A percentile compares a stretch with the other conserved stretches of the same genome.
These are phyloP conservation scores for Rhombomys opimus DNA, from an alignment of 2,113 vertebrate genomes.

Conservation along the genomic window DNA sequence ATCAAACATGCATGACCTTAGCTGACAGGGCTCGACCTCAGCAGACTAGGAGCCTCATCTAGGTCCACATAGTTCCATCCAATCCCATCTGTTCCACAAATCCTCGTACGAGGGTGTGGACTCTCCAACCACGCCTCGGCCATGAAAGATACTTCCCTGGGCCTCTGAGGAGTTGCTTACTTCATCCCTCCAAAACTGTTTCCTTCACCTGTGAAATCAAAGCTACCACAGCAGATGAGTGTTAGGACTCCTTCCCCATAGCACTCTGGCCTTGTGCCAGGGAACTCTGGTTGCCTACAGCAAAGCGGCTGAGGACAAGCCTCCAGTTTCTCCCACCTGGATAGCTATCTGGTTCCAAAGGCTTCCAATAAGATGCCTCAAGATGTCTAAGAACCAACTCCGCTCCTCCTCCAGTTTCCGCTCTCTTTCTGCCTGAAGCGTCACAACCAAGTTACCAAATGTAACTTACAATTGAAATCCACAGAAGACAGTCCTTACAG, in stretches of 20 bases:
- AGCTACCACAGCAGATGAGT: background rate
- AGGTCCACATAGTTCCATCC: background rate
- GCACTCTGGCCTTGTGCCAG: background rate
- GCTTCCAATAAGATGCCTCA: background rate
- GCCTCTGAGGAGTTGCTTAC: background rate
- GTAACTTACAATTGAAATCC: background rate
- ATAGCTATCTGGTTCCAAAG: background rate
- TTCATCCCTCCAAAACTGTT: background rate
- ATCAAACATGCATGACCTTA: background rate
- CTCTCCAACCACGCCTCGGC: background rate
- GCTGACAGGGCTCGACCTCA: background rate
- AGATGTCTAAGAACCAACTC: background rate
- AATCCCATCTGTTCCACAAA: background rate
- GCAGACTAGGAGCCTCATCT: background rate
- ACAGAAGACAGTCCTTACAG: background rate
- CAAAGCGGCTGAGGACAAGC: background rate
- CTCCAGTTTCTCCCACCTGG: background rate
- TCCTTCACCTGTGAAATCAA: background rate
- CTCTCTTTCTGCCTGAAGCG: background rate
- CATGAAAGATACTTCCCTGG: background rate
- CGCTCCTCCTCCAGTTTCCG: background rate
- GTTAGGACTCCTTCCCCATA: background rate
- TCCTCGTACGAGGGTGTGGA: background rate
- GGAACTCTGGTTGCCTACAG: background rate
- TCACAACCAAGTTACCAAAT: background rate